Percentiles rank a stretch among this genome's conserved stretches.
Conservation (phyloP, 2,797 vertebrate species). For the Eupleurogrammus muticus region DNA sequence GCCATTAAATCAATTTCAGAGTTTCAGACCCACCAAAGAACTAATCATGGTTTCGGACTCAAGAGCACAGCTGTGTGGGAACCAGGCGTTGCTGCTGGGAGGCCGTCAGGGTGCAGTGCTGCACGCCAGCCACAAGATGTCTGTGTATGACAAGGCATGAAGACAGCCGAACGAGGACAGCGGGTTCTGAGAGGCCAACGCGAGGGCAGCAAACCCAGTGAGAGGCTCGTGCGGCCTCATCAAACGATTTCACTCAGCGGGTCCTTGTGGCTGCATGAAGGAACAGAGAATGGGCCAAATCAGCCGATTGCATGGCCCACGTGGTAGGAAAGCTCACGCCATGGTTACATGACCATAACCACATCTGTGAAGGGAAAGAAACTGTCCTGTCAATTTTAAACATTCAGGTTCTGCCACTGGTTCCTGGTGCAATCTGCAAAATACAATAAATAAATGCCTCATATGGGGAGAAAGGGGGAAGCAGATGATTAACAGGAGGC, state of each 20-base stretch:
- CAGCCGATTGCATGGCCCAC: conserved; percentile 21
- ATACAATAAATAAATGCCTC: conserved; percentile 14
- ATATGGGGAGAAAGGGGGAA: conserved; percentile 15
- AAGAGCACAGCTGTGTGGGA: conserved; percentile 16
- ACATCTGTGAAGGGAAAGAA: background rate
- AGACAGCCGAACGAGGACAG: background rate
- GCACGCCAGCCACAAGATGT: conserved; percentile 56
- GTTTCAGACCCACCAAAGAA: conserved; percentile 47
- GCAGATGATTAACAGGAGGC: conserved; percentile 23
- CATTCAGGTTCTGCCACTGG: background rate
- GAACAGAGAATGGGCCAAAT: conserved; percentile 8
- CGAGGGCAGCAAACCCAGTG: background rate
- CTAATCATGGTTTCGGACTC: conserved; percentile 60
- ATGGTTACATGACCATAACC: background rate
- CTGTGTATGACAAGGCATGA: conserved; percentile 18
- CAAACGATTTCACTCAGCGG: conserved; percentile 16
- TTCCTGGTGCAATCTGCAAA: conserved; percentile 7
- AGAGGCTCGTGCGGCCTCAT: background rate
- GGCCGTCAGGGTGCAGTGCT: conserved; percentile 17
- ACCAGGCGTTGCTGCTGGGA: conserved; percentile 23
- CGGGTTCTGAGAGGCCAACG: background rate
- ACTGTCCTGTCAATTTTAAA: background rate
- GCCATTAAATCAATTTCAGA: conserved; percentile 51
- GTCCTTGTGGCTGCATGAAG: conserved; percentile 29
- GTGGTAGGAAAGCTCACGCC: conserved; percentile 1